These are phyloP conservation scores for Mormyrus proboscirostris DNA, from an alignment of 2,797 vertebrate genomes.

Conservation along the genomic window DNA sequence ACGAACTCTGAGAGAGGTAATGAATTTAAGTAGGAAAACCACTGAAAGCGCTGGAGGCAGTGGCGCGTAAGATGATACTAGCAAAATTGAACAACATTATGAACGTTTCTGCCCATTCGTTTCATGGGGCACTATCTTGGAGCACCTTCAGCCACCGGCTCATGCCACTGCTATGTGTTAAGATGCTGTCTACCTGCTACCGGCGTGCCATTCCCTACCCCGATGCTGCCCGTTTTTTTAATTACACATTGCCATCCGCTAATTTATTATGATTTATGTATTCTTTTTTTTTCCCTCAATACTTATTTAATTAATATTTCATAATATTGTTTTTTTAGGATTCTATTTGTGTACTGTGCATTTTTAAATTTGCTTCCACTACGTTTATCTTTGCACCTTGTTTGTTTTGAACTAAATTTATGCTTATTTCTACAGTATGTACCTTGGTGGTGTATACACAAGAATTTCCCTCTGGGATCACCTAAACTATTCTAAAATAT, in stretches of 20 bases:
- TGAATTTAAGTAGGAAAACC: not conserved
- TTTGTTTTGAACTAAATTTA: not conserved
- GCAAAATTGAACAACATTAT: not conserved
- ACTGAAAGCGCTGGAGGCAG: not conserved
- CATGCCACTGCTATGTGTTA: not conserved
- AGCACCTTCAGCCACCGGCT: not conserved
- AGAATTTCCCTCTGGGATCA: not conserved
- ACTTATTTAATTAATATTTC: not conserved
- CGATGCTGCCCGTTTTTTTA: not conserved
- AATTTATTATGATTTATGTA: not conserved
- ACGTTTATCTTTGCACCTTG: not conserved
- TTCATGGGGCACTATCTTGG: not conserved
- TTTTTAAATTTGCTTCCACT: not conserved
- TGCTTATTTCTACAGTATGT: not conserved
- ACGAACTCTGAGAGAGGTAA: not conserved
- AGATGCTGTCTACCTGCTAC: not conserved
- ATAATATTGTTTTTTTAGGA: not conserved
- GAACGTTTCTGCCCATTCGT: not conserved
- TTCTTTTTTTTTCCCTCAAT: not conserved
- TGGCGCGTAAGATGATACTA: not conserved
- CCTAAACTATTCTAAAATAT: not conserved
- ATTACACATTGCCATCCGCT: not conserved
- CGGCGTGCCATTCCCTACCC: not conserved
- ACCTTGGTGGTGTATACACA: not conserved
- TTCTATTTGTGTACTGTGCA: not conserved